Evolutionary conservation across 2,113 vertebrate genomes (phyloP), one percentile per base, ranked within the genome.

Genomic region (Cervus canadensis): DNA sequence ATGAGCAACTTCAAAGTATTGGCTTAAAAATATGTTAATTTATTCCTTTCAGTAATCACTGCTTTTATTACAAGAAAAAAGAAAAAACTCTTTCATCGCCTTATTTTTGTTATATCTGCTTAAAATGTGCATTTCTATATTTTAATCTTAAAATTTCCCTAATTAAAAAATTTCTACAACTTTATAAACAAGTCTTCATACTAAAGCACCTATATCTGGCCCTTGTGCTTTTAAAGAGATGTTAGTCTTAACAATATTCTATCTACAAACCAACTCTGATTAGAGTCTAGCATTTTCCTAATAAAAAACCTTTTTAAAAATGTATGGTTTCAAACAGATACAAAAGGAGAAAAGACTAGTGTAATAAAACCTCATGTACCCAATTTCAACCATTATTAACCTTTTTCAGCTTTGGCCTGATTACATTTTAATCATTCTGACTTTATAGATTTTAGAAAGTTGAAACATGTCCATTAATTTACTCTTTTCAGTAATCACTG

Each of bases 391-490:
- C 48, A 86, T 40, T 82, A 85, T n/a, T 88, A 67, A 74, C n/a
- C 89, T 71, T 91, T 79, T 91, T 56, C 74, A 96, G n/a, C 74
- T 91, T 52, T 64, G 76, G 7, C 9, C 26, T 78, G 89, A 90
- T 79, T 74, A 92, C 16, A 93, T 86, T 87, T 89, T 86, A 95
- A 94, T 40, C 92, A 16, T 92, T 95, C 86, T 60, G n/a, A 92
- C 59, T 92, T 90, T 45, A 87, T 56, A 81, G 11, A 57, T 83
- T 97, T 94, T 50, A 71, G 33, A 52, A 92, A 84, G 62, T 12
- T 96, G 23, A 97, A 96, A 92, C 30, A 71, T n/a, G 67, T 74
- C 48, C 79, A 87, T 96, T 89, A 95, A 67, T 91, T 96, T 87
- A 89, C 48, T 83, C 52, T 43, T 96, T 96, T 91, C 54, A 90